Evolutionary conservation across 2,113 vertebrate genomes (phyloP), one percentile per base, ranked within the genome.

Genomic region (Psilopogon haemacephalus): DNA sequence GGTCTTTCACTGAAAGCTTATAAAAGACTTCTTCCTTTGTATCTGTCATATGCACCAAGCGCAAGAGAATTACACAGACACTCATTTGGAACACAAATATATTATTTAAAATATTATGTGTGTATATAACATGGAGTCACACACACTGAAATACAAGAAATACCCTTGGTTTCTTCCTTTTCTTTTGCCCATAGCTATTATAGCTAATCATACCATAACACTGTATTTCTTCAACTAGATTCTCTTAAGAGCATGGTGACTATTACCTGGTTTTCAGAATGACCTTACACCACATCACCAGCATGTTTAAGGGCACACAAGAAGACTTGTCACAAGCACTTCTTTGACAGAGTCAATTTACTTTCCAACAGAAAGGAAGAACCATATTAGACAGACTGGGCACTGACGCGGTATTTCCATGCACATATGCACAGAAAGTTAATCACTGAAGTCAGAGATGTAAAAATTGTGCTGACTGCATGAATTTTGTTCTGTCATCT

Each of bases 131-230:
- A 46, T 46, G 17, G 44, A 46, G 44, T 46, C 18, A 19, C 44
- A 46, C 55, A 56, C 55, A 32, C 30, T n/a, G 55, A 56, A 56
- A 56, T 56, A 19, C 30, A n/a, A 56, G 55, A 56, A 56, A 44
- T 70, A 62, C 5, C 21, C 33, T 5, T 67, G 35, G 17, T 35
- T 83, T 64, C 32, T 63, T 92, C 33, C 14, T 83, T 52, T 19
- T 58, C 32, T 67, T 76, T 68, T 40, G 28, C 21, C n/a, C 33
- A 63, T 33, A 78, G 76, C 19, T 77, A 42, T 85, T 42, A n/a
- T 0, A 86, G 18, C 12, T 56, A 77, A 42, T 38, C 48, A 58
- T 32, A 44, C 3, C 0, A 1, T 32, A 73, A 63, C 20, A 24
- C 1, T 15, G 3, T 30, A 73, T 74, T 75, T 64, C 76, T 78